phyloP scores from a whole-genome alignment of 2,797 vertebrate species.

The Ctenochaetus hawaiiensis region DNA sequence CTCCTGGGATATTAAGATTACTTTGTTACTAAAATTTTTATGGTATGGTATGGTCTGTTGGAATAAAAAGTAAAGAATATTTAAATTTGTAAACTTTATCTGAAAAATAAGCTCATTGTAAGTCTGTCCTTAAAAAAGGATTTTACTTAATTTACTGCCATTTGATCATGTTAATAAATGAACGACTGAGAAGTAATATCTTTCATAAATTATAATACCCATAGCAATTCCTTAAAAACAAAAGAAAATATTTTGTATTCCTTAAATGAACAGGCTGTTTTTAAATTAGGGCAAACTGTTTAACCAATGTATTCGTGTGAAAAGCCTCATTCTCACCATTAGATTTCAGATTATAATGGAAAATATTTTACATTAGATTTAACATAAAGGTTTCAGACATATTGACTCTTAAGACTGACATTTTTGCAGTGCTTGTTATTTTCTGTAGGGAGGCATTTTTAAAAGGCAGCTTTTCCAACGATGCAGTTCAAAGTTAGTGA shows the following conservation, averaged over 20 bases:
- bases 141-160: conserved; percentile 13
- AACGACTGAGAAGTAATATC: not conserved
- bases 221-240: not conserved
- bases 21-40: not conserved
- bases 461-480: conserved; percentile 44
- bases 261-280: not conserved
- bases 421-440: conserved; percentile 41
- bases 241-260: not conserved
- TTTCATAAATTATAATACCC: not conserved
- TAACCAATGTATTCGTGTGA: not conserved
- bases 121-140: not conserved
- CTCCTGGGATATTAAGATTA: not conserved
- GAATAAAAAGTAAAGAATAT: not conserved
- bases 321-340: conserved; percentile 3
- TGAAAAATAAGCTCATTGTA: not conserved
- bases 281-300: not conserved
- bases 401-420: not conserved
- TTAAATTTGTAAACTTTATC: not conserved
- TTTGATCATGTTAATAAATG: conserved; percentile 17
- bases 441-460: conserved; percentile 39
- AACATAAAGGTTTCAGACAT: conserved; percentile 8
- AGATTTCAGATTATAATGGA: not conserved
- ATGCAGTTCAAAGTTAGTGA: conserved; percentile 36
- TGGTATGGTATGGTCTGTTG: not conserved
- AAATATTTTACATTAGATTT: not conserved